These are phyloP conservation scores for Psilopogon haemacephalus DNA, from an alignment of 2,113 vertebrate species.

Conservation along the genomic window DNA sequence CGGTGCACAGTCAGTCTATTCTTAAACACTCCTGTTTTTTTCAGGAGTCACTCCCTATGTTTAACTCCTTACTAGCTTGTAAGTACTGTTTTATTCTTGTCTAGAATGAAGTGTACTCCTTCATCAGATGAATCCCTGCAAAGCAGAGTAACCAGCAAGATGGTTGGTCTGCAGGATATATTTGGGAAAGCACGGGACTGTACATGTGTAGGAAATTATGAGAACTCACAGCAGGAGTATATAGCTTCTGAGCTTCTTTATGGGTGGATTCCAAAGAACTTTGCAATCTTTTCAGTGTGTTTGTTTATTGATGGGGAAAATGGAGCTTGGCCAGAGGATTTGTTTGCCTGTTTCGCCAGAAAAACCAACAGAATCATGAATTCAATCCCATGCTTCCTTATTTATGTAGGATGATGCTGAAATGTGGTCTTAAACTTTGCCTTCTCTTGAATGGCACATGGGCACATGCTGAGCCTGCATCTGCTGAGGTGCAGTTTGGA, in stretches of 20 bases:
- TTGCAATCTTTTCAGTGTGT: background rate
- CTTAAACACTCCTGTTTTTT: background rate
- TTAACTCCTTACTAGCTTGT: background rate
- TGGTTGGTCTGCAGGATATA: background rate
- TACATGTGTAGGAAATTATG: background rate
- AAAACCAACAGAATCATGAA: background rate
- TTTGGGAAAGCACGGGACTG: background rate
- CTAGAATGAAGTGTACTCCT: background rate
- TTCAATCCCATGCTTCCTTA: background rate
- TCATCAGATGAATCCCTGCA: background rate
- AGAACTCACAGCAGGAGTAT: background rate
- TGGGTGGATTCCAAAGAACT: background rate
- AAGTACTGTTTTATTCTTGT: background rate
- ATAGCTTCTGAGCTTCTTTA: background rate
- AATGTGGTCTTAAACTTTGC: background rate
- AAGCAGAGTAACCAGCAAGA: background rate
- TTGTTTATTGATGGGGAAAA: background rate
- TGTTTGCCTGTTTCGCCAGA: background rate
- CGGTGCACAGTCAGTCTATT: fast-evolving
- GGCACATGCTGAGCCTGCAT: fast-evolving
- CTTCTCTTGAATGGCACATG: background rate
- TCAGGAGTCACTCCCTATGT: background rate
- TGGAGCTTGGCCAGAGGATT: background rate
- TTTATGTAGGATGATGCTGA: background rate
- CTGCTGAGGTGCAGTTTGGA: background rate